Percentiles rank a stretch among this genome's conserved stretches.
These are phyloP conservation scores for Apis mellifera DNA, from an alignment of 1,140 invertebrate species.

Conservation along the genomic window Amel_HAv3.1 CM009934.2:9422001-9422500, in stretches of 20 bases:
- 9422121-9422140: slow-evolving; percentile 39
- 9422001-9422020: slow-evolving; percentile 11
- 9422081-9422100: slow-evolving; percentile 25
- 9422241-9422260: slow-evolving; percentile 44
- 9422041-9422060: neutral
- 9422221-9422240: slow-evolving; percentile 64
- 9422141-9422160: neutral
- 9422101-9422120: no score
- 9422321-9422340: slow-evolving; percentile 55
- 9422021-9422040: neutral
- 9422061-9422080: neutral
- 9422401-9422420: slow-evolving; percentile 21
- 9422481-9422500: no score
- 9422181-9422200: slow-evolving; percentile 20
- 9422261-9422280: slow-evolving; percentile 70
- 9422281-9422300: slow-evolving; percentile 66
- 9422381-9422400: slow-evolving; percentile 39
- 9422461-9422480: no score
- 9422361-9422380: slow-evolving; percentile 69
- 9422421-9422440: slow-evolving; percentile 21
- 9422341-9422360: slow-evolving; percentile 39
- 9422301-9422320: slow-evolving; percentile 67
- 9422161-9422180: slow-evolving; percentile 28
- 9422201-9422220: slow-evolving; percentile 20
- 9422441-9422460: neutral